A percentile compares a stretch with the other conserved stretches of the same genome.
Evolutionary conservation across 2,888 invertebrate genomes (phyloP).

Genomic region (Crepidodera aurea): DNA sequence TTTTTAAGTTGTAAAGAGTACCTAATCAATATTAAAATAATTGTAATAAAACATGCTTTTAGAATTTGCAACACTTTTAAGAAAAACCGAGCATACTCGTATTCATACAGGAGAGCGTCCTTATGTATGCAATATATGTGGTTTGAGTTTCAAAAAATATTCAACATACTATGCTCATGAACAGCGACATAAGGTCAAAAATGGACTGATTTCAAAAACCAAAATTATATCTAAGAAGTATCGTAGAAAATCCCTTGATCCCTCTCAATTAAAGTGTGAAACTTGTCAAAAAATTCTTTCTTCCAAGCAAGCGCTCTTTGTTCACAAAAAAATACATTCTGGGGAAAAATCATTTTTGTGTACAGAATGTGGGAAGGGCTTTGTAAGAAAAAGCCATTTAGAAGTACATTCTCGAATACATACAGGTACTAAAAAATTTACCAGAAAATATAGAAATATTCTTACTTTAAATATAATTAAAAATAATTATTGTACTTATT

Average conservation of each 20-base stretch:
- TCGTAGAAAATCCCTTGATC: constrained; percentile 26
- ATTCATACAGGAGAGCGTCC: constrained; percentile 40
- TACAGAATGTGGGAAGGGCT: constrained; percentile 37
- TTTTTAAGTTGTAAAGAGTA: too few species aligned
- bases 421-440: constrained; percentile 25
- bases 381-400: constrained; percentile 36
- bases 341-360: constrained; percentile 39
- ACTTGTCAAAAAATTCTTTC: constrained; percentile 35
- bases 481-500: too few species aligned
- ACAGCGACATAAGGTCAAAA: constrained; percentile 38
- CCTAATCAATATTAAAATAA: too few species aligned
- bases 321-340: constrained; percentile 36
- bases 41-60: constrained; percentile 17
- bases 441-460: too few species aligned
- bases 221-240: constrained; percentile 31
- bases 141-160: constrained; percentile 38
- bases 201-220: constrained; percentile 35
- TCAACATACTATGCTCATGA: constrained; percentile 37
- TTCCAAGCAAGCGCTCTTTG: constrained; percentile 32
- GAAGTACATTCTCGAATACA: constrained; percentile 38
- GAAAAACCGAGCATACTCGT: constrained; percentile 34
- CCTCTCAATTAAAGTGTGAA: constrained; percentile 29
- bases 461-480: too few species aligned
- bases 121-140: constrained; percentile 35
- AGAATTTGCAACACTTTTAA: constrained; percentile 38